A percentile compares a stretch with the other conserved stretches of the same genome.
Evolutionary conservation across 1,140 invertebrate genomes (phyloP).

Genomic region (Drosophila rhopaloa): DNA sequence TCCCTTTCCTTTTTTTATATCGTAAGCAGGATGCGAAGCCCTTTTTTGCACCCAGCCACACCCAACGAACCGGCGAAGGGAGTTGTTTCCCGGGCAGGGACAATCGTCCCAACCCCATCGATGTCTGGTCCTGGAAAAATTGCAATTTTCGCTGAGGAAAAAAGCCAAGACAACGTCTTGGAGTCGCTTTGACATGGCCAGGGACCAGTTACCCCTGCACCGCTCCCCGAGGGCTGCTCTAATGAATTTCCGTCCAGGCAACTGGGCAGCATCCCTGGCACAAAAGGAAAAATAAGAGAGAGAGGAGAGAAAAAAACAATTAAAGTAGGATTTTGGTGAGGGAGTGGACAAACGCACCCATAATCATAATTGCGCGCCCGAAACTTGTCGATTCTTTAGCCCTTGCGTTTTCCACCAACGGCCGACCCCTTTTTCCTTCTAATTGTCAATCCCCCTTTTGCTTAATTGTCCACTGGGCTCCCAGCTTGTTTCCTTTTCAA

Average conservation of each 20-base stretch:
- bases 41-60: constrained; percentile 49
- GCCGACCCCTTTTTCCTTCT: constrained; percentile 40
- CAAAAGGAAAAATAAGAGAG: constrained; percentile 9
- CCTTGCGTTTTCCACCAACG: background rate
- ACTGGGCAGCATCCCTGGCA: constrained; percentile 63
- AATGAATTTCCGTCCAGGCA: constrained; percentile 81
- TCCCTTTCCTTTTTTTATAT: constrained; percentile 30
- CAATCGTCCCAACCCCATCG: constrained; percentile 55
- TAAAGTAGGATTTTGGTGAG: constrained; percentile 53
- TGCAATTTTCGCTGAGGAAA: constrained; percentile 73
- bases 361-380: constrained; percentile 74
- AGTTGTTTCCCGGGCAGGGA: constrained; percentile 56
- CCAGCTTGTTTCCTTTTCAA: constrained; percentile 52
- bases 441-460: constrained; percentile 66
- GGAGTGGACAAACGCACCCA: constrained; percentile 58
- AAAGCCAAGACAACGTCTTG: constrained; percentile 78
- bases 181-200: constrained; percentile 74
- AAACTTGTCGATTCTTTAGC: constrained; percentile 66
- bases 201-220: constrained; percentile 26
- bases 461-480: constrained; percentile 68
- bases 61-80: background rate
- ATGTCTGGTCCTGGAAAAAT: constrained; percentile 61
- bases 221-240: constrained; percentile 55
- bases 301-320: constrained; percentile 66
- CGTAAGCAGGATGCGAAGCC: constrained; percentile 69